Evolutionary conservation across 2,888 invertebrate genomes (phyloP).

Genomic region (Xestia rhomboidea): DNA sequence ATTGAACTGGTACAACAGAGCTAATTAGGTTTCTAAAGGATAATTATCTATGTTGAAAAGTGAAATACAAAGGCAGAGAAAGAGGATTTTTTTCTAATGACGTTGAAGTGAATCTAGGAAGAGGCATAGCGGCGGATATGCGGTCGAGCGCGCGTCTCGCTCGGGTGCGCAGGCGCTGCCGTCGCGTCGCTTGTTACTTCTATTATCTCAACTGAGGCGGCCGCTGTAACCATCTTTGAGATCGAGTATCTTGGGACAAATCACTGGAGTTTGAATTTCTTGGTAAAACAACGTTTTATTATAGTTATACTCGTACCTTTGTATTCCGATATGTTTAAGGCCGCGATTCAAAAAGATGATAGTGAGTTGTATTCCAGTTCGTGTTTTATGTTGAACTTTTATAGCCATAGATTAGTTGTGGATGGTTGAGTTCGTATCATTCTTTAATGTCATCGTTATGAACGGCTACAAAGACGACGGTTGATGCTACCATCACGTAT

Average conservation of each 20-base stretch:
- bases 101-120: conserved; percentile 81
- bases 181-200: conserved; percentile 85
- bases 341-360: conserved; percentile 42
- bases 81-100: conserved; percentile 63
- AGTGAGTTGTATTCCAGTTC: conserved; percentile 22
- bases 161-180: conserved; percentile 84
- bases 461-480: not conserved
- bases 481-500: not conserved
- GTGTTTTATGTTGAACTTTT: conserved; percentile 47
- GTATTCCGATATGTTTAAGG: conserved; percentile 41
- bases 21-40: conserved; percentile 32
- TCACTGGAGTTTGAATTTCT: conserved; percentile 68
- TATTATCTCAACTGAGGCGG: conserved; percentile 84
- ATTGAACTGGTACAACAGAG: conserved; percentile 12
- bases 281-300: conserved; percentile 58
- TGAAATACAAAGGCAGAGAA: conserved; percentile 63
- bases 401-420: conserved; percentile 46
- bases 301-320: conserved; percentile 28
- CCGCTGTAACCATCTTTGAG: conserved; percentile 81
- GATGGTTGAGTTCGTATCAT: conserved; percentile 26
- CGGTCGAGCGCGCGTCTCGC: conserved; percentile 87
- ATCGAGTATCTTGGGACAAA: conserved; percentile 81
- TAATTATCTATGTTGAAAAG: conserved; percentile 55
- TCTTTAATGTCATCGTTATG: conserved; percentile 30
- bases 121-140: conserved; percentile 86